Evolutionary conservation across 1,140 invertebrate genomes (phyloP).

Genomic region (Liolophura sinensis): DNA sequence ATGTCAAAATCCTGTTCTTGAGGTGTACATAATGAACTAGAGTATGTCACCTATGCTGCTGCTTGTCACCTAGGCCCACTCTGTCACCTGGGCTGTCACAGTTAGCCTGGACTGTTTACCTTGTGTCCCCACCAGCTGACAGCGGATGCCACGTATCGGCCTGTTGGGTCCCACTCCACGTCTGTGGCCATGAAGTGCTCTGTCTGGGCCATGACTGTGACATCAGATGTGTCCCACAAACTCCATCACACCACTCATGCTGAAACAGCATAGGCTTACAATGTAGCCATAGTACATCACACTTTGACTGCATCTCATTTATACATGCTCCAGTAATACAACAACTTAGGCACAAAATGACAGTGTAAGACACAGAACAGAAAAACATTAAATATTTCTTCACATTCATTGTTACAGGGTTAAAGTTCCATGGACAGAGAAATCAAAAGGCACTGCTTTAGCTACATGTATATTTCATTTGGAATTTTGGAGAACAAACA

Average conservation of each 20-base stretch:
- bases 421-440: no score
- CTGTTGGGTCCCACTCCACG: conserved; percentile 99
- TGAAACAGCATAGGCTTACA: conserved; percentile 32
- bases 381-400: no score
- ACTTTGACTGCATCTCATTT: not conserved
- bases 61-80: not conserved
- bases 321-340: no score
- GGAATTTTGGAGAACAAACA: no score
- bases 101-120: conserved; percentile 56
- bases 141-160: conserved; percentile 93
- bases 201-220: conserved; percentile 88
- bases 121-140: conserved; percentile 96
- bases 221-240: conserved; percentile 95
- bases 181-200: conserved; percentile 95
- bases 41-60: not conserved
- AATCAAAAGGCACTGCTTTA: no score
- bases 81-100: conserved; percentile 7
- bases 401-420: no score
- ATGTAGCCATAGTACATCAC: not conserved
- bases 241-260: conserved; percentile 87
- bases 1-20: no score
- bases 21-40: no score
- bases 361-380: no score
- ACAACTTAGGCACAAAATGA: no score
- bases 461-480: no score